Evolutionary conservation across 2,888 invertebrate genomes (phyloP).

Genomic region (Scrobipalpa atriplicella): DNA sequence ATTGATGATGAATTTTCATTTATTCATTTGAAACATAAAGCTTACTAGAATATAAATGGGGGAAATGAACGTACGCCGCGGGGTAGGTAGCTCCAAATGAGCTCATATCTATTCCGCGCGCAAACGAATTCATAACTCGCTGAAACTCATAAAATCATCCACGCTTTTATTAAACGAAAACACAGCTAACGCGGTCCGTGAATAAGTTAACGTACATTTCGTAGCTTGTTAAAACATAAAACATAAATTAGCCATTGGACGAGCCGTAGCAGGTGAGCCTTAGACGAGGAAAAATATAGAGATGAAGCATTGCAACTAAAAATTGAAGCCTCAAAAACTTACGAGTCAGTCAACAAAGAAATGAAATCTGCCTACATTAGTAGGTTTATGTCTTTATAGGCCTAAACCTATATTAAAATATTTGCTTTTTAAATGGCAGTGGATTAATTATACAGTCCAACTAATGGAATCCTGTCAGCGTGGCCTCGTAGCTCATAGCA

Average conservation of each 20-base stretch:
- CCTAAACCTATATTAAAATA: too few relatives aligned
- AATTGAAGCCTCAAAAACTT: not conserved
- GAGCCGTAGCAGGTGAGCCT: constrained; percentile 28
- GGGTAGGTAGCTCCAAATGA: constrained; percentile 55
- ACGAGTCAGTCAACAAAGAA: too few relatives aligned
- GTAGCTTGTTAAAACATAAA: constrained; percentile 75
- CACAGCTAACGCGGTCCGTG: constrained; percentile 65
- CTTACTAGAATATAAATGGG: constrained; percentile 48
- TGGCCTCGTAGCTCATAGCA: too few relatives aligned
- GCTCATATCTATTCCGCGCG: constrained; percentile 66
- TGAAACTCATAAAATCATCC: constrained; percentile 70
- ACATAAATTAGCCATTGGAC: constrained; percentile 73
- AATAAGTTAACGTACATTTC: constrained; percentile 75
- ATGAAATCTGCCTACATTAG: too few relatives aligned
- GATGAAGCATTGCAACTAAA: not conserved
- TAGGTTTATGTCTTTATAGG: too few relatives aligned
- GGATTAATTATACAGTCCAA: too few relatives aligned
- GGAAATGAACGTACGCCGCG: constrained; percentile 44
- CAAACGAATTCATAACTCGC: constrained; percentile 68
- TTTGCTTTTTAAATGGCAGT: too few relatives aligned
- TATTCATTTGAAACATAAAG: constrained; percentile 32
- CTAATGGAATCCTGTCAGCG: too few relatives aligned
- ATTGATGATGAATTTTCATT: constrained; percentile 30
- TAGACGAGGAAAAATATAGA: not conserved
- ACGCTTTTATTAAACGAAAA: constrained; percentile 75